A percentile compares a stretch with the other conserved stretches of the same genome.
Conservation (phyloP, 2,113 vertebrate genomes). For the Echinops telfairi region DNA sequence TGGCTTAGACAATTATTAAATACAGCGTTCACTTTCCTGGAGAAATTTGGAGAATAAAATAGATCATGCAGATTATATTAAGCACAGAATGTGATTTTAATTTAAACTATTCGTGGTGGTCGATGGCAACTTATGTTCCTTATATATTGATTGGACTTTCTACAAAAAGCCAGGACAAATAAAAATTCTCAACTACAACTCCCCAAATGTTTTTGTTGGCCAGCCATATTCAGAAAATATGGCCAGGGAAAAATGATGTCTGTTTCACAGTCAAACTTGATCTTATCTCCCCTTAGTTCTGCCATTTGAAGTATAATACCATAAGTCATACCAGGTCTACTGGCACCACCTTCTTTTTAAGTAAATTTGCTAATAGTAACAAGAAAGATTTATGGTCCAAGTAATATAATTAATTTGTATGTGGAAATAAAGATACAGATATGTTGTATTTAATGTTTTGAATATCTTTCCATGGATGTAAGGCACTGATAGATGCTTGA, state of each 20-base stretch:
- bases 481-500: neutral
- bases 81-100: neutral
- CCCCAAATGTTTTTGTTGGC: neutral
- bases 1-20: neutral
- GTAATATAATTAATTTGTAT: neutral
- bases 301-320: neutral
- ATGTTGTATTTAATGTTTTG: neutral
- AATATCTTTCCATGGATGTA: neutral
- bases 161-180: neutral
- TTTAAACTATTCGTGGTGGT: neutral
- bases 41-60: slow-evolving; percentile 39
- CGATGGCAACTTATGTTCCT: neutral
- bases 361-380: neutral
- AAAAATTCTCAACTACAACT: neutral
- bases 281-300: neutral
- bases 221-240: neutral
- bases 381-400: neutral
- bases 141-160: neutral
- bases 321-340: neutral
- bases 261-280: neutral
- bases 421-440: neutral
- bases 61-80: neutral
- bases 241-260: accelerated
- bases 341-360: neutral
- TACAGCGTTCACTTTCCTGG: neutral